Base-by-base conservation (phyloP, 2,113 vertebrate genomes). In the Notechis scutatus region DNA sequence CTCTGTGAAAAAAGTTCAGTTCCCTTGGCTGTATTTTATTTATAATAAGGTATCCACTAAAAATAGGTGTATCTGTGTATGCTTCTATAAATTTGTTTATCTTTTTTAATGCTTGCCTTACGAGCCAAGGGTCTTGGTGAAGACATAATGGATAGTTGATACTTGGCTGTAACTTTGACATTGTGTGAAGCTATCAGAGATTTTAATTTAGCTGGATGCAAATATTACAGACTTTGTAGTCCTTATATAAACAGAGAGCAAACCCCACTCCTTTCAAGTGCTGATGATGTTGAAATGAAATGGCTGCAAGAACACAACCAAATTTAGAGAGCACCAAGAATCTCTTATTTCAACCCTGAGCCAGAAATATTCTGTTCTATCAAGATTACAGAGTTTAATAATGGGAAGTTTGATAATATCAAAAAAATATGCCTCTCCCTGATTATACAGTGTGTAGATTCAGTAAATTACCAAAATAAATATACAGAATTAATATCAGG, bases 1-100 rank as follows among this genome's bases (percentile, higher is more conserved):
- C 64, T 47, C 39, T 92, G 64, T 92, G 92, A 69, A 90, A 92
- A 85, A 85, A 14, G 29, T 92, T 85, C 26, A 14, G 42, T 90
- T 85, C 52, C 26, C 87, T 88, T 88, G 87, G 50, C 86, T 88
- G 91, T 92, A 87, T 85, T 92, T 85, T 88, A 90, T 90, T 42
- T 90, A 50, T 52, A 92, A 29, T 21, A 92, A 92, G 69, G 39
- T 88, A 88, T 92, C 59, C 14, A 39, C 54, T 61, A 92, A 88
- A 88, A 87, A 61, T 61, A 85, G 45, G 18, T 89, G 21, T 29
- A 69, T 29, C 34, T 56, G 86, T 2, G 10, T 55, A 59, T 56
- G 52, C 59, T 90, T 93, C 21, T 59, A 34, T 23, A 45, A 59
- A 5, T 39, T 74, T 50, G 85, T 56, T n/a, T 59, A 50, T 81